Evolutionary conservation across 1,140 invertebrate species (phyloP), one percentile per base, ranked within the genome.

Genomic region (Akabosia matsudoensis): DNA sequence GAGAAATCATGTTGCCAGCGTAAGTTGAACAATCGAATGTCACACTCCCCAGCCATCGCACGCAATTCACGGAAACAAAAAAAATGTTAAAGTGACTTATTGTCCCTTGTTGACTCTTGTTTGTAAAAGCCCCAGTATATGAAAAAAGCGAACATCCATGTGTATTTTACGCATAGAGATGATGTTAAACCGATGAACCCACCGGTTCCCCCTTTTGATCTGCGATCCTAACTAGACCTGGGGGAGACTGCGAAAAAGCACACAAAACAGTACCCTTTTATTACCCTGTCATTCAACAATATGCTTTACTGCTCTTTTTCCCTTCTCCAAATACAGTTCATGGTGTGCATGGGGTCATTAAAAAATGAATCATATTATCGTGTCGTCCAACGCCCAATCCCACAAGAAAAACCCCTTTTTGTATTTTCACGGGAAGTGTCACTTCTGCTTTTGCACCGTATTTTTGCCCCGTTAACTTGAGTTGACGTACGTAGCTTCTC

Each of bases 361-460:
- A 67, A 28, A 61, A 67, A 31, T 67, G 61, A 67, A 67, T 31
- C 61, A 31, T 67, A 67, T 67, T n/a, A n/a, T n/a, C n/a, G n/a
- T n/a, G n/a, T n/a, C n/a, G n/a, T n/a, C n/a, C n/a, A n/a, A n/a
- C n/a, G n/a, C n/a, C n/a, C n/a, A n/a, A n/a, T n/a, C n/a, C n/a
- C n/a, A n/a, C n/a, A n/a, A n/a, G n/a, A n/a, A n/a, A n/a, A n/a
- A n/a, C n/a, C n/a, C n/a, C n/a, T n/a, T n/a, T n/a, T n/a, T n/a
- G n/a, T n/a, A n/a, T n/a, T n/a, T n/a, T n/a, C n/a, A n/a, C n/a
- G n/a, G n/a, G n/a, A n/a, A n/a, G n/a, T n/a, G n/a, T n/a, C n/a
- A n/a, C n/a, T n/a, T n/a, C n/a, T n/a, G n/a, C n/a, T n/a, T n/a
- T n/a, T n/a, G n/a, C n/a, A n/a, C n/a, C n/a, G n/a, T n/a, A n/a